These are phyloP conservation scores for Tetramorium bicarinatum DNA, from an alignment of 2,888 invertebrate species.

Conservation along the genomic window DNA sequence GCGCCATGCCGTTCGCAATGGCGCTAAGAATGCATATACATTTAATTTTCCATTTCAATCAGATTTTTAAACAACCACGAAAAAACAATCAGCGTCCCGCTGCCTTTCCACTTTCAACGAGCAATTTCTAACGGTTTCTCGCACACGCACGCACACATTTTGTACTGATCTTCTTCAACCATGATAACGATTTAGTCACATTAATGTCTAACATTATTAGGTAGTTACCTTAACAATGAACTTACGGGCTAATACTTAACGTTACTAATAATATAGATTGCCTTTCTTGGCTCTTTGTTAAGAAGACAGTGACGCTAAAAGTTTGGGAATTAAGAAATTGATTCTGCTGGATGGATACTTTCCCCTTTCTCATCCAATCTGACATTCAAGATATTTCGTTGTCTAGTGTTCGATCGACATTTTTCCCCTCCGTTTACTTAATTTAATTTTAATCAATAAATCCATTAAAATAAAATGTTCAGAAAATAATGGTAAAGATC, in stretches of 20 bases:
- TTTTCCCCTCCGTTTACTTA: background rate
- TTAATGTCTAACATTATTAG: slow-evolving; percentile 48
- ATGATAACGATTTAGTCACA: slow-evolving; percentile 40
- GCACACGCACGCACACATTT: slow-evolving; percentile 16
- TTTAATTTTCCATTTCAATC: slow-evolving; percentile 31
- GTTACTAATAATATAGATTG: slow-evolving; percentile 5
- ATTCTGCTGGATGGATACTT: slow-evolving; percentile 21
- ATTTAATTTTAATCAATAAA: background rate
- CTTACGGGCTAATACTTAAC: slow-evolving; percentile 30
- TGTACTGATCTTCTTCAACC: slow-evolving; percentile 43
- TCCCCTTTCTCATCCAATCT: background rate
- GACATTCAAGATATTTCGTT: slow-evolving; percentile 1
- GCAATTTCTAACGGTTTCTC: slow-evolving; percentile 29
- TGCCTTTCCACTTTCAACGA: slow-evolving; percentile 3
- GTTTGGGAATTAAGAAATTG: background rate
- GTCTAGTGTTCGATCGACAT: background rate
- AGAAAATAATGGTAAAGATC: background rate
- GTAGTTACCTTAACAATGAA: slow-evolving; percentile 35
- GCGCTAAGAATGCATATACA: slow-evolving; percentile 26
- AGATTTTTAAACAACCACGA: slow-evolving; percentile 23
- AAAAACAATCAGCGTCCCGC: slow-evolving; percentile 24
- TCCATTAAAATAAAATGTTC: background rate
- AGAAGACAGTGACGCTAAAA: slow-evolving; percentile 2
- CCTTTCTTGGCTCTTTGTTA: background rate
- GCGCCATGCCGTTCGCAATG: slow-evolving; percentile 1